Evolutionary conservation across 2,888 invertebrate genomes (phyloP), one percentile per base, ranked within the genome.

Genomic region (Tinea pellionella): DNA sequence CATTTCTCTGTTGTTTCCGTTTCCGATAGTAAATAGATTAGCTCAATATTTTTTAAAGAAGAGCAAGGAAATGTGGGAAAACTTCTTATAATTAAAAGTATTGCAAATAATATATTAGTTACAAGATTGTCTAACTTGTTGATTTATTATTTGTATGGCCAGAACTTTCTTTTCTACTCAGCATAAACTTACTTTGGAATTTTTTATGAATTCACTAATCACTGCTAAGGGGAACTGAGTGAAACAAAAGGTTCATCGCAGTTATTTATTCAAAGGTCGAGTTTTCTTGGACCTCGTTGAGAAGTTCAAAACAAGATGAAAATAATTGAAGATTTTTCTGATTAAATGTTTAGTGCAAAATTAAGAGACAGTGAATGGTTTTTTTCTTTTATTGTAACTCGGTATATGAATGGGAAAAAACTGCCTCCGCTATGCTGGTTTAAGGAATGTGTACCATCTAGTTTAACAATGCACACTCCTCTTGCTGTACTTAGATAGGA

Each of bases 191-290:
- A 57, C n/a, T 57, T 57, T 13, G 7, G 57, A 32, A 32, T 69
- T 70, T 73, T 72, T 68, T 67, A 72, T 72, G 67, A 68, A 71
- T 66, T 69, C 68, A 65, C 66, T 71, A 68, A 72, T 72, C 69
- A 70, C 69, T 71, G 69, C 69, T 65, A 67, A 67, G 65, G 65
- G 16, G 65, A 64, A 64, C 63, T 65, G 69, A 70, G 67, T 70
- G 68, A 70, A 74, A 75, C 70, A 74, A 72, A 73, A 74, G 72
- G 70, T 70, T 68, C 68, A 64, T 65, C 65, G 59, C 67, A 67
- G 67, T 76, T 70, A 75, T 73, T 76, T 75, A 74, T 75, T 74
- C 73, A 74, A 62, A 66, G 68, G 66, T 64, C 67, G 65, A 69
- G 71, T 69, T 73, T 70, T 71, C 68, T 66, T 68, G 32, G 57